A percentile compares a stretch with the other conserved stretches of the same genome.
phyloP scores from a whole-genome alignment of 2,797 vertebrate genomes.

The Brachymystax lenok region DNA sequence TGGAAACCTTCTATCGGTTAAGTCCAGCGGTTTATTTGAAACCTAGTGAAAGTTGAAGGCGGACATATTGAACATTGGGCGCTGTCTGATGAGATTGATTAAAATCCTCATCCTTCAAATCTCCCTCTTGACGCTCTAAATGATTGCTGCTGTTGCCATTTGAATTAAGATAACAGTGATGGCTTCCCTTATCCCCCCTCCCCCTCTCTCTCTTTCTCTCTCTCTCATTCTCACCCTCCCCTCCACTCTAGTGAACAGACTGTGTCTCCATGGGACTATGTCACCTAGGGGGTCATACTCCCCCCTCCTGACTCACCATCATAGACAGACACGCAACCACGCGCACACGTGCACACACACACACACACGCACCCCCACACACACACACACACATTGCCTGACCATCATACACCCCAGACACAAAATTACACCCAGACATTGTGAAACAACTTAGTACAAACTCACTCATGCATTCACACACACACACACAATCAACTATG shows the following conservation, averaged over 20 bases:
- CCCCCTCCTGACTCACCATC: conserved; percentile 66
- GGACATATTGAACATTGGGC: not conserved
- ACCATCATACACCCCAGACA: no score
- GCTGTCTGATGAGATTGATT: conserved; percentile 1
- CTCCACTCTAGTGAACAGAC: conserved; percentile 79
- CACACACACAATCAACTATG: no score
- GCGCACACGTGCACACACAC: conserved; percentile 8
- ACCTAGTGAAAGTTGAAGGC: not conserved
- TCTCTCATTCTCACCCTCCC: conserved; percentile 2
- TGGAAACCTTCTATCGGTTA: not conserved
- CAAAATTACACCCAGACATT: no score
- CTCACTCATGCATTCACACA: no score
- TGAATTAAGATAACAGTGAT: conserved; percentile 32
- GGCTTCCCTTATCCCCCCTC: conserved; percentile 22
- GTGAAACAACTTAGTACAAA: no score
- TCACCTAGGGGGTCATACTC: conserved; percentile 78
- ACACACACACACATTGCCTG: no score
- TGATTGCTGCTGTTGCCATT: conserved; percentile 16
- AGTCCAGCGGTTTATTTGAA: not conserved
- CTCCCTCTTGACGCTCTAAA: not conserved
- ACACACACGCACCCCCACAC: no score
- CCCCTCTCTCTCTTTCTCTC: conserved; percentile 3
- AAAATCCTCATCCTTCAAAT: conserved; percentile 4
- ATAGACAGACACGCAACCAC: conserved; percentile 18
- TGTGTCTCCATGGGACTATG: conserved; percentile 82